Evolutionary conservation across 2,797 vertebrate species (phyloP).

Genomic region (Eleutherodactylus coqui): DNA sequence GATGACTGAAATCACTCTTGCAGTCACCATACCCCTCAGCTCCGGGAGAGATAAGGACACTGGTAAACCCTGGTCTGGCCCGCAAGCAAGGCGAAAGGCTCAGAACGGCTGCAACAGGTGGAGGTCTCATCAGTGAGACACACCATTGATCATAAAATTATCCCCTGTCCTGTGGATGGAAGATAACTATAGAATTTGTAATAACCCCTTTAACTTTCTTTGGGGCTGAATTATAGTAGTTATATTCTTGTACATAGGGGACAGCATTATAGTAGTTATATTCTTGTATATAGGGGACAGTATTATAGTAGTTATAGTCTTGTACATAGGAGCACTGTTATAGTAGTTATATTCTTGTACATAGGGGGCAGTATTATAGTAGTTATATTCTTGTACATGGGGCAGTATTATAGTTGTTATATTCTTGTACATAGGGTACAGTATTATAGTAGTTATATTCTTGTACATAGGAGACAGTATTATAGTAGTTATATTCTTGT

Average conservation of each 20-base stretch:
- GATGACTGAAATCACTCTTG: too few species aligned
- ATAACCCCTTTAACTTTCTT: too few species aligned
- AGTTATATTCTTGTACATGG: not conserved
- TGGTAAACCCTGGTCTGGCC: too few species aligned
- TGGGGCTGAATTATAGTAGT: not conserved
- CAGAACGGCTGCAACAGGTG: too few species aligned
- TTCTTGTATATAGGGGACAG: not conserved
- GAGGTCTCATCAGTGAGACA: too few species aligned
- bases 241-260: not conserved
- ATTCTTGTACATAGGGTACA: not conserved
- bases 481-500: conserved; percentile 13
- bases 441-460: conserved; percentile 16
- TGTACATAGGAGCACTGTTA: too few species aligned
- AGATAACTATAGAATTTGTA: too few species aligned
- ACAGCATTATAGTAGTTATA: not conserved
- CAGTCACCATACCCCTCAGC: too few species aligned
- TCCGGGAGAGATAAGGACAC: too few species aligned
- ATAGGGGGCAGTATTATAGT: conserved; percentile 7
- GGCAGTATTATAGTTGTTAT: not conserved
- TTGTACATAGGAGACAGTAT: not conserved
- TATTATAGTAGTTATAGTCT: not conserved
- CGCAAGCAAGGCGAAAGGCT: too few species aligned
- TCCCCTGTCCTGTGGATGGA: too few species aligned
- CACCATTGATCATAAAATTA: too few species aligned
- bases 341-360: not conserved